phyloP scores from a whole-genome alignment of 1,140 invertebrate species.

The Lucilia cuprina region DNA sequence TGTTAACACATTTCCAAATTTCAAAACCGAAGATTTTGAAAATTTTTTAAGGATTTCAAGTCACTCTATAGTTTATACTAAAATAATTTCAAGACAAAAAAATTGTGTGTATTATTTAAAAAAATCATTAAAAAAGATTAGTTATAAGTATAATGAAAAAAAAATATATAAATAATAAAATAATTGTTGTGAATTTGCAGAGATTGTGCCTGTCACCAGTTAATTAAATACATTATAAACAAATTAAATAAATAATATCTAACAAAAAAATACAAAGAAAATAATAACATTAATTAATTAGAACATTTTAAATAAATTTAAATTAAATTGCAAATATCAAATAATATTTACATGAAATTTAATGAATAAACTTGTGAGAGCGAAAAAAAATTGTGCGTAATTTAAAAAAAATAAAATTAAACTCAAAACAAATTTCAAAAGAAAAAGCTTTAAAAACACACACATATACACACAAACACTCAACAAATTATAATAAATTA shows the following conservation, averaged over 20 bases:
- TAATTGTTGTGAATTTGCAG: conserved; percentile 33
- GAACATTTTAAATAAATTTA: neutral
- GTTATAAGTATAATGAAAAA: neutral
- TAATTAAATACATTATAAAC: conserved; percentile 18
- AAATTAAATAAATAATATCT: conserved; percentile 18
- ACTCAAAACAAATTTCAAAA: neutral
- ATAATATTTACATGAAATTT: neutral
- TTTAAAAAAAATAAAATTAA: neutral
- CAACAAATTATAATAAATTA: neutral
- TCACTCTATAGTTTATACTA: too few relatives aligned
- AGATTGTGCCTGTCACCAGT: conserved; percentile 34
- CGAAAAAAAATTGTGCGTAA: neutral
- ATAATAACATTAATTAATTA: neutral
- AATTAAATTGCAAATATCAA: neutral
- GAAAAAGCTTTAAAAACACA: neutral
- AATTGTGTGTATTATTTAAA: neutral
- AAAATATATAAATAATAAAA: neutral
- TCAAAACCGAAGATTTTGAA: too few relatives aligned
- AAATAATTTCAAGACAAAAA: neutral
- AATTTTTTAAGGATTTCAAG: neutral
- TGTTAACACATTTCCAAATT: too few relatives aligned
- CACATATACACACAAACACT: neutral
- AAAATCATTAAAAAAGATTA: neutral
- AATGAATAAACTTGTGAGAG: neutral
- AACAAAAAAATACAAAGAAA: too few relatives aligned